phyloP scores from a whole-genome alignment of 2,797 vertebrate species.

The Megalops cyprinoides region DNA sequence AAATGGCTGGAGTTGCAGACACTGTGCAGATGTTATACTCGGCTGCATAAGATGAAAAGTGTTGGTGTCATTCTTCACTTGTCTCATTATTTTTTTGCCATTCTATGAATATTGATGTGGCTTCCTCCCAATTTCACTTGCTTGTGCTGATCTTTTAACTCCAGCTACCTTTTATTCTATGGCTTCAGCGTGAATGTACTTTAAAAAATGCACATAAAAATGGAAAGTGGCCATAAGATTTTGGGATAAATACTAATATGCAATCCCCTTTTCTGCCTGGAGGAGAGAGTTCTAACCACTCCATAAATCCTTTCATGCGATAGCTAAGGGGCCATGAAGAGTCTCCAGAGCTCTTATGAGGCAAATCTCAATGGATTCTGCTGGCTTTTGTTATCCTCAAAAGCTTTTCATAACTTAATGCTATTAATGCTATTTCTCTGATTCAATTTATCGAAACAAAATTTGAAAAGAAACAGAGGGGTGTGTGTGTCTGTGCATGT shows the following conservation, averaged over 20 bases:
- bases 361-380: neutral
- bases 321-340: neutral
- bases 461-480: no score
- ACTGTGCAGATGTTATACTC: conserved; percentile 39
- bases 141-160: conserved; percentile 1
- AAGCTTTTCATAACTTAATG: neutral
- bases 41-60: conserved; percentile 27
- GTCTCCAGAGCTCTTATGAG: neutral
- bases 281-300: neutral
- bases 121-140: conserved; percentile 24
- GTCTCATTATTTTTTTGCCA: neutral
- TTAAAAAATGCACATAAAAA: no score
- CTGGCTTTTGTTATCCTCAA: neutral
- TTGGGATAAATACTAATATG: no score
- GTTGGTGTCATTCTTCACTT: no score
- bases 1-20: conserved; percentile 39
- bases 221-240: no score
- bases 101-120: conserved; percentile 27
- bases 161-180: neutral
- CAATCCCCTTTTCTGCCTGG: neutral
- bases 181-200: neutral
- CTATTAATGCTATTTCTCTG: neutral
- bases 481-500: no score
- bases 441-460: neutral
- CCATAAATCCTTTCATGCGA: neutral